Evolutionary conservation across 2,888 invertebrate species (phyloP).

Genomic region (Nectonema munidae): DNA sequence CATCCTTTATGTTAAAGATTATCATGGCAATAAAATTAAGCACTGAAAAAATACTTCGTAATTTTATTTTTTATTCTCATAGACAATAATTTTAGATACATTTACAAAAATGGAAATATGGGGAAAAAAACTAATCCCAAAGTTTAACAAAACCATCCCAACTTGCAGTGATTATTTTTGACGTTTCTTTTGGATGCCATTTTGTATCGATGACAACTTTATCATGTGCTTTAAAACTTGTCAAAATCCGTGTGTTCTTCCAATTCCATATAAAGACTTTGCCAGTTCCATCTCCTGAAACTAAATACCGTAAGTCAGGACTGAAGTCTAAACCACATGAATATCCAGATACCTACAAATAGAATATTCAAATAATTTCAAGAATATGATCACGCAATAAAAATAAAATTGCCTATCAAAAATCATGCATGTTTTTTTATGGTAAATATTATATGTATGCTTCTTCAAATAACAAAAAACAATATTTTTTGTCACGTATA

Average conservation of each 20-base stretch:
- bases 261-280: conserved; percentile 97
- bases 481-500: no score
- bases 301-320: conserved; percentile 81
- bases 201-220: conserved; percentile 66
- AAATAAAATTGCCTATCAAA: no score
- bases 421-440: no score
- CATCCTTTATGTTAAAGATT: no score
- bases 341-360: conserved; percentile 45
- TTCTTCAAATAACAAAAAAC: no score
- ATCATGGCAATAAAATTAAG: no score
- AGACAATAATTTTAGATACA: background rate
- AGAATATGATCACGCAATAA: no score
- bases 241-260: conserved; percentile 88
- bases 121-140: conserved; percentile 41
- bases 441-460: no score
- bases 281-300: conserved; percentile 92
- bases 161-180: conserved; percentile 76
- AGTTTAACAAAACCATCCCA: conserved; percentile 96
- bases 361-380: background rate
- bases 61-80: no score
- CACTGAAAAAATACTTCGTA: no score
- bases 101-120: background rate
- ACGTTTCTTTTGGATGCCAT: conserved; percentile 97
- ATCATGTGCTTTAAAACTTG: conserved; percentile 96
- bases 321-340: conserved; percentile 85